Conservation (phyloP, 2,113 vertebrate genomes). For the Colossoma macropomum region DNA sequence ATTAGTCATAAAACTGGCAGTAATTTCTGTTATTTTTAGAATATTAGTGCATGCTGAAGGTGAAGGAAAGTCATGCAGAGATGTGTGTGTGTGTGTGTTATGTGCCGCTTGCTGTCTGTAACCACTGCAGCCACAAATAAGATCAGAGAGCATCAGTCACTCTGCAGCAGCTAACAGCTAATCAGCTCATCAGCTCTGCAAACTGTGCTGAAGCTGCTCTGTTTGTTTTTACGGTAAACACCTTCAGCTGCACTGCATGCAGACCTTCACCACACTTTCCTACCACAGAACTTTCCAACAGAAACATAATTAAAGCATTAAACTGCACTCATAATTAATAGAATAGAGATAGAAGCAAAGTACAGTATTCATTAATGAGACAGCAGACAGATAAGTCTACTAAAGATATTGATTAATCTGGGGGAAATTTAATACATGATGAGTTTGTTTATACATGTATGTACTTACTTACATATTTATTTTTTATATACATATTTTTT, state of each 20-base stretch:
- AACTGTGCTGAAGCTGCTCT: constrained; percentile 33
- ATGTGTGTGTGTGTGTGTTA: neutral
- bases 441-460: no score
- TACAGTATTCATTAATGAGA: no score
- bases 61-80: neutral
- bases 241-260: constrained; percentile 10
- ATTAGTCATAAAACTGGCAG: no score
- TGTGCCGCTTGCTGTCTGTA: constrained; percentile 3
- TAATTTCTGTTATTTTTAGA: no score
- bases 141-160: neutral
- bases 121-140: constrained; percentile 24
- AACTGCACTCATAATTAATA: neutral
- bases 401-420: no score
- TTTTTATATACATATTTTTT: no score
- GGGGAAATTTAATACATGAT: no score
- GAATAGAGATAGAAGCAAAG: no score
- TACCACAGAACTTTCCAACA: constrained; percentile 18
- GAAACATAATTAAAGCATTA: neutral
- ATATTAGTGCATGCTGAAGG: neutral
- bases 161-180: constrained; percentile 25
- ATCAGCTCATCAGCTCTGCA: constrained; percentile 19
- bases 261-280: constrained; percentile 33
- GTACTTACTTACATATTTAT: no score
- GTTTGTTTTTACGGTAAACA: constrained; percentile 15
- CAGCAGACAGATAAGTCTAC: no score